Percentiles rank a stretch among this genome's conserved stretches.
phyloP scores from a whole-genome alignment of 2,888 invertebrate genomes.

The Choristoneura rosaceana region DNA sequence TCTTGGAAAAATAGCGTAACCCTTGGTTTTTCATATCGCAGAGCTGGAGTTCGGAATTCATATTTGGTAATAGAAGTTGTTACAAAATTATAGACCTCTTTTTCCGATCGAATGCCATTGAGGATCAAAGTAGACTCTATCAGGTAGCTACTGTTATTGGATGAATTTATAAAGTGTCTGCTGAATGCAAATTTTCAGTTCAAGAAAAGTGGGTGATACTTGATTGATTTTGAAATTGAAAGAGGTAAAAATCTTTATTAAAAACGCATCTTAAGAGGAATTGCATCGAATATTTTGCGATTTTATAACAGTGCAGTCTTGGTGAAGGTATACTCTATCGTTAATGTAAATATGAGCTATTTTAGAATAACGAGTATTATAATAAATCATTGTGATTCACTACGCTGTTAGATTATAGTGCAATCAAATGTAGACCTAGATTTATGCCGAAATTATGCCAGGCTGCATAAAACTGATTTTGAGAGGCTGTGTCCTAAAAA shows the following conservation, averaged over 20 bases:
- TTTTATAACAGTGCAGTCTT: constrained; percentile 19
- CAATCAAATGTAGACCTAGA: constrained; percentile 35
- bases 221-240: no score
- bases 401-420: constrained; percentile 33
- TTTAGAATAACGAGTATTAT: constrained; percentile 27
- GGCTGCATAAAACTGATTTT: constrained; percentile 8
- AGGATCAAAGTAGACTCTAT: no score
- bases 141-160: no score
- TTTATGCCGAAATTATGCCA: constrained; percentile 10
- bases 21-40: no score
- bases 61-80: no score
- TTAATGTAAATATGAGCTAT: constrained; percentile 25
- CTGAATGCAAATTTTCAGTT: no score
- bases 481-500: no score
- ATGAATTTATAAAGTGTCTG: no score
- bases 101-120: no score
- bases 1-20: no score
- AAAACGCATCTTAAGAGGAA: neutral
- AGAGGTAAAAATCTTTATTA: neutral
- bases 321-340: constrained; percentile 33
- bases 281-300: constrained; percentile 38
- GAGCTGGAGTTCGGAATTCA: no score
- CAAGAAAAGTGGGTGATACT: neutral
- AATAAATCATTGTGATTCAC: constrained; percentile 37
- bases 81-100: no score